Conservation (phyloP, 2,888 invertebrate genomes). For the Micropterix aruncella region DNA sequence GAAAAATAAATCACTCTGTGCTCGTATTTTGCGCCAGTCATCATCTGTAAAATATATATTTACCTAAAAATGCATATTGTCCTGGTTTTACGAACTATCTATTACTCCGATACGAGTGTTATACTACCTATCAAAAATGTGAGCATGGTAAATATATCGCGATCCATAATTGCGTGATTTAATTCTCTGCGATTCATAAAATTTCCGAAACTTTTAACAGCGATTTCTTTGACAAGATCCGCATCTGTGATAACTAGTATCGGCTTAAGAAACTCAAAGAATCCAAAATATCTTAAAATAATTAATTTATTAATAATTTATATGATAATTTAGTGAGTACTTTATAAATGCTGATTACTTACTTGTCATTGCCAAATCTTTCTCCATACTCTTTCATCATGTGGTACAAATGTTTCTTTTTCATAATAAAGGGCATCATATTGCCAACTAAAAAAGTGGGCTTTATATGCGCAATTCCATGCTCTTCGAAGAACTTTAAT, state of each 20-base stretch:
- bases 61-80: background rate
- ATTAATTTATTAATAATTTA: background rate
- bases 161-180: background rate
- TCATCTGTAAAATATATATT: background rate
- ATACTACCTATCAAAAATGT: background rate
- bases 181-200: background rate
- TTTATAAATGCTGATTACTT: background rate
- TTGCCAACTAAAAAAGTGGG: background rate
- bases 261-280: background rate
- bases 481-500: background rate
- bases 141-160: background rate
- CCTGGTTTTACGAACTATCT: background rate
- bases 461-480: background rate
- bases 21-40: background rate
- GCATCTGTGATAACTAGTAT: background rate
- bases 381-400: background rate
- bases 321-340: background rate
- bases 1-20: background rate
- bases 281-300: background rate
- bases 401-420: background rate
- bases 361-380: background rate
- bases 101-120: background rate
- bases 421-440: background rate
- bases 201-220: background rate
- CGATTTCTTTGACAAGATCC: background rate